A percentile compares a stretch with the other conserved stretches of the same genome.
Conservation (phyloP, 2,888 invertebrate species). For the Lasioglossum marginatum region DNA sequence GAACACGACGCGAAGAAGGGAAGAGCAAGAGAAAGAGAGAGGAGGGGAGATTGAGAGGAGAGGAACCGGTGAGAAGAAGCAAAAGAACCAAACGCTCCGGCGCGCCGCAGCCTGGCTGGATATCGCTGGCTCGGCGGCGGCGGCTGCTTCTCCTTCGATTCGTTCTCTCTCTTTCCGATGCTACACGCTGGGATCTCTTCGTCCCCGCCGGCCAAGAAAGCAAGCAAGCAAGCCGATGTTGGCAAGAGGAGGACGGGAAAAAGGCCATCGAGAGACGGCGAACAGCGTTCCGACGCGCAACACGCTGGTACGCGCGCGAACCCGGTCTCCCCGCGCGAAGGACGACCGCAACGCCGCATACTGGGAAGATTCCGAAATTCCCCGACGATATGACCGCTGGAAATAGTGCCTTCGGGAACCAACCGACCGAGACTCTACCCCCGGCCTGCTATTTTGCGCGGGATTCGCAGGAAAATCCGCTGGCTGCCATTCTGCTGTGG, state of each 20-base stretch:
- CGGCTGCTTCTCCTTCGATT: constrained; percentile 50
- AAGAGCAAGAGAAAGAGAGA: neutral
- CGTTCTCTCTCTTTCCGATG: constrained; percentile 28
- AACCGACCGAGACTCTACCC: neutral
- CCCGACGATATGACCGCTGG: constrained; percentile 35
- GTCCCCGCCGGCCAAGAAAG: constrained; percentile 9
- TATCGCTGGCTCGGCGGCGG: constrained; percentile 57
- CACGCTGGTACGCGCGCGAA: constrained; percentile 45
- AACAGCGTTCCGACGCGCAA: constrained; percentile 35
- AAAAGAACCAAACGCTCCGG: constrained; percentile 62
- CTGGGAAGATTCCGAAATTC: constrained; percentile 66
- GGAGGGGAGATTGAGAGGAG: constrained; percentile 37
- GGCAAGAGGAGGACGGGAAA: constrained; percentile 72
- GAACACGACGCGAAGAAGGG: neutral
- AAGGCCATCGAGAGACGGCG: constrained; percentile 68
- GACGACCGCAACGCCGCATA: constrained; percentile 64
- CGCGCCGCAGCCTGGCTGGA: neutral
- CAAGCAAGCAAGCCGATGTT: constrained; percentile 36
- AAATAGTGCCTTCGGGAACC: constrained; percentile 46
- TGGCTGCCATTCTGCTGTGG: neutral
- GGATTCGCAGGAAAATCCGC: neutral
- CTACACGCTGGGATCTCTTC: neutral
- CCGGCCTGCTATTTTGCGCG: constrained; percentile 23
- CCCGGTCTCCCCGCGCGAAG: constrained; percentile 51
- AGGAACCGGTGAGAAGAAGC: constrained; percentile 70